Evolutionary conservation across 2,113 vertebrate species (phyloP), one percentile per base, ranked within the genome.

Genomic region (Nansenia antarctica): DNA sequence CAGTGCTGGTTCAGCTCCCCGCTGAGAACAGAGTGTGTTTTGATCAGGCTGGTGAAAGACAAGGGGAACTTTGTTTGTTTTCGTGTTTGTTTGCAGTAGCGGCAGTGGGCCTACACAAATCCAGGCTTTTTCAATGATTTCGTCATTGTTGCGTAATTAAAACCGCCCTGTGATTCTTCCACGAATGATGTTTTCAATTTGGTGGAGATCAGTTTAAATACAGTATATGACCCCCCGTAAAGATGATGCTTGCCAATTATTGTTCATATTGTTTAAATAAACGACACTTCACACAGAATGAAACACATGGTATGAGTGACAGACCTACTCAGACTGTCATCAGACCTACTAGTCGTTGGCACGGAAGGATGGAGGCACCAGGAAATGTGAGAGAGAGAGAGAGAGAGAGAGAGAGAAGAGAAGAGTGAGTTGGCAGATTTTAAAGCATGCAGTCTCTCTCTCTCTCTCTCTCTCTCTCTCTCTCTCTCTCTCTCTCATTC

Each of bases 131-230:
- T 74, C 47, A 69, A 29, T 12, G 8, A 62, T 81, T 60, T 74
- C 76, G 68, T 79, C 45, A 72, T 66, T 67, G 27, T 57, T 67
- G 18, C 74, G 69, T 69, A 74, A 72, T 60, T n/a, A 11, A 49
- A 15, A n/a, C 14, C 49, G 49, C 52, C n/a, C n/a, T n/a, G n/a
- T 31, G 4, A 27, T 42, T 77, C 11, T 62, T 78, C 29, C 63
- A 39, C 29, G 45, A 54, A 9, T 2, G n/a, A 70, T 22, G 45
- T 69, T 77, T 67, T n/a, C 29, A 35, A 53, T 49, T 49, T 2
- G n/a, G 15, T 49, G 30, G 26, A 69, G 70, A 75, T 26, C 47
- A 29, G 20, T 39, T 79, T 66, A 32, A 45, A 80, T 77, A 59
- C 22, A 72, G 47, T 64, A 70, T 58, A 20, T 49, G 29, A 47